A percentile compares a stretch with the other conserved stretches of the same genome.
phyloP scores from a whole-genome alignment of 2,797 vertebrate species.

The Buceros bicornis region DNA sequence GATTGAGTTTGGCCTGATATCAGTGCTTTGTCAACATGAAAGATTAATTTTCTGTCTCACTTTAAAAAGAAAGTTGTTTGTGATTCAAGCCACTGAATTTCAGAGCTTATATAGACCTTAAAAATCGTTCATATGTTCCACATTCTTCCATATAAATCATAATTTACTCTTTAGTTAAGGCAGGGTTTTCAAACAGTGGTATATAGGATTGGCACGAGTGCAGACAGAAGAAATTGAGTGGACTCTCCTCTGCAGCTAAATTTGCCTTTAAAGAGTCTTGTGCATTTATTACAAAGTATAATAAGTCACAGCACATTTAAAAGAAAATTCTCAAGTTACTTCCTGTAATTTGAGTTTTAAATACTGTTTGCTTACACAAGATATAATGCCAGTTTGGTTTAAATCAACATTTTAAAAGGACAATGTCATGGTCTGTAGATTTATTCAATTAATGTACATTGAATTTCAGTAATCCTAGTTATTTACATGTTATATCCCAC shows the following conservation, averaged over 20 bases:
- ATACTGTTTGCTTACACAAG: background rate
- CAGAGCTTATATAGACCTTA: background rate
- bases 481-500: background rate
- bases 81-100: background rate
- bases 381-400: background rate
- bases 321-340: background rate
- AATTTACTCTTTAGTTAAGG: conserved; percentile 1
- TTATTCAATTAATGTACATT: background rate
- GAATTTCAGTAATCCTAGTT: background rate
- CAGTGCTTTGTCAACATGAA: background rate
- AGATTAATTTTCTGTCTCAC: background rate
- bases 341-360: background rate
- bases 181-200: background rate
- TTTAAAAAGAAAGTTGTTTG: background rate
- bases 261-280: background rate
- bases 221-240: background rate
- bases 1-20: background rate
- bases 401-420: background rate
- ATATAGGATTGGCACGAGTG: background rate
- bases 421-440: background rate
- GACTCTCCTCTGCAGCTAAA: background rate
- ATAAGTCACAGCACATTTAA: background rate
- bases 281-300: background rate
- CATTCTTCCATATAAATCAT: background rate
- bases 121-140: background rate